Evolutionary conservation across 2,113 vertebrate species (phyloP).

Genomic region (Leptodactylus fuscus): DNA sequence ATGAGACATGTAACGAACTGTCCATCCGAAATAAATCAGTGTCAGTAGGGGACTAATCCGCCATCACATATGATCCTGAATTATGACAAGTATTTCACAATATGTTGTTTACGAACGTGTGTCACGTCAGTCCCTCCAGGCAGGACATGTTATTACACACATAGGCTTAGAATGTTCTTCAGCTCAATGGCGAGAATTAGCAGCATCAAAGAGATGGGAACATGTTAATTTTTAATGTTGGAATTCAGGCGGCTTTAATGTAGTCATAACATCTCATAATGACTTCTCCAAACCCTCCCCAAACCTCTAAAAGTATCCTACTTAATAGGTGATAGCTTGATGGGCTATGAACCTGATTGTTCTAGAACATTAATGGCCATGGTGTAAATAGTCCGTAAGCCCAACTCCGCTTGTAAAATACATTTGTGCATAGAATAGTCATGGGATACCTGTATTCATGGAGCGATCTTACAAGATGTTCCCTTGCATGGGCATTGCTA

Average conservation of each 20-base stretch:
- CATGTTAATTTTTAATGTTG: background rate
- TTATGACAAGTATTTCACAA: conserved; percentile 9
- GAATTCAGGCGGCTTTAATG: conserved; percentile 19
- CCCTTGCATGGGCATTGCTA: too few relatives aligned
- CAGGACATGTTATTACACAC: conserved; percentile 21
- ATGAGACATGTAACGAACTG: background rate
- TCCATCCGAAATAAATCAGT: background rate
- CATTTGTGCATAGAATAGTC: background rate
- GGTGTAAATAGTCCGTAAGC: background rate
- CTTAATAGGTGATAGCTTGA: background rate
- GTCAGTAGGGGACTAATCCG: background rate
- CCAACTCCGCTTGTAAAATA: background rate
- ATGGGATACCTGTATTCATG: background rate
- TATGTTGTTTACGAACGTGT: conserved; percentile 7
- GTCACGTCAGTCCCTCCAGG: conserved; percentile 14
- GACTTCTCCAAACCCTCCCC: background rate
- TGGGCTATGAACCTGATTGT: conserved; percentile 11
- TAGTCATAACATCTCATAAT: conserved; percentile 20
- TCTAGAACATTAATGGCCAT: background rate
- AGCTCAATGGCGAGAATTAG: background rate
- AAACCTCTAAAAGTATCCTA: conserved; percentile 8
- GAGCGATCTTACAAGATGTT: background rate
- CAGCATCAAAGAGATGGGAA: conserved; percentile 31
- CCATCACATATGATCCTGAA: background rate
- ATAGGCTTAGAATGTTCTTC: conserved; percentile 7